Percentiles rank a stretch among this genome's conserved stretches.
Conservation (phyloP, 1,140 invertebrate species). For the Tachypleus tridentatus region DNA sequence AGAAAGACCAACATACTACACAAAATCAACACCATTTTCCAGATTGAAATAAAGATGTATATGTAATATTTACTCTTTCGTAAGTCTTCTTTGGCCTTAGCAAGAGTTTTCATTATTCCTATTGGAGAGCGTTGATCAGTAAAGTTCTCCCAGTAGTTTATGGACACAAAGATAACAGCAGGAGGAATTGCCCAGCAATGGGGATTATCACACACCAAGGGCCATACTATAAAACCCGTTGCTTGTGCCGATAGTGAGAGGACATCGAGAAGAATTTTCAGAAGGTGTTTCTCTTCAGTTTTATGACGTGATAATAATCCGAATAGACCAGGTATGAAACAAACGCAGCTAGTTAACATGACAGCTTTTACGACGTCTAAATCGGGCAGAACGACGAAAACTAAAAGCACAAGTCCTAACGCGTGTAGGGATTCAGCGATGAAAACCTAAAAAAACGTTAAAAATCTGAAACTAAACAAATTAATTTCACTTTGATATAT, state of each 20-base stretch:
- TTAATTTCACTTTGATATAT: no score
- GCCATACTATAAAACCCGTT: constrained; percentile 80
- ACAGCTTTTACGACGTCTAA: constrained; percentile 31
- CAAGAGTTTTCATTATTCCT: constrained; percentile 57
- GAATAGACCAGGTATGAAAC: constrained; percentile 30
- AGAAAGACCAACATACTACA: constrained; percentile 52
- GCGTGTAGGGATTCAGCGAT: constrained; percentile 32
- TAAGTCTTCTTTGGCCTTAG: constrained; percentile 64
- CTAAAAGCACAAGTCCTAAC: constrained; percentile 31
- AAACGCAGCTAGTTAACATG: constrained; percentile 30
- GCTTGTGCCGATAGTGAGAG: constrained; percentile 41
- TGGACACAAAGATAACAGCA: constrained; percentile 65
- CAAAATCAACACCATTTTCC: constrained; percentile 73
- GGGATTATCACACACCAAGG: constrained; percentile 28
- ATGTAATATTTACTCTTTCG: constrained; percentile 67
- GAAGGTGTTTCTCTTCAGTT: background rate
- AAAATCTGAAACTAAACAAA: no score
- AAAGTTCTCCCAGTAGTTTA: constrained; percentile 95
- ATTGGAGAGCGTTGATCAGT: constrained; percentile 53
- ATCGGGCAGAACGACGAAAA: constrained; percentile 33
- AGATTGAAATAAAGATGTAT: constrained; percentile 72
- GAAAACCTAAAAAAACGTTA: constrained; percentile 17
- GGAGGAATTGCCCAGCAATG: constrained; percentile 76
- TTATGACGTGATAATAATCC: constrained; percentile 18
- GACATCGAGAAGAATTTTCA: constrained; percentile 25